Evolutionary conservation across 2,888 invertebrate genomes (phyloP).

Genomic region (Cheilosia vernalis): DNA sequence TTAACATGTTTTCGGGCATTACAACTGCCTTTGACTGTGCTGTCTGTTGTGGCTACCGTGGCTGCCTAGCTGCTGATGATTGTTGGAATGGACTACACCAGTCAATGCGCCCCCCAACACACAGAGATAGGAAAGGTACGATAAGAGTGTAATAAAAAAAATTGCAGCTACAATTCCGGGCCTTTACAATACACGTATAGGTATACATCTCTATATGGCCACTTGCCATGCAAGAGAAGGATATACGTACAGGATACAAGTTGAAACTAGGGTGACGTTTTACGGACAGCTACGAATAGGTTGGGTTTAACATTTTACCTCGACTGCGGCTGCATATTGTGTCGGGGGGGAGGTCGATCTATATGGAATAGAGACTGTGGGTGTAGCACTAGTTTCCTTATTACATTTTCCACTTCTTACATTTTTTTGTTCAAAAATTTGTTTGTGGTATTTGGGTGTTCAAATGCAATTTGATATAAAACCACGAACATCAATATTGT

Average conservation of each 20-base stretch:
- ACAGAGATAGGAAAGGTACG: conserved; percentile 56
- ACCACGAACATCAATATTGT: conserved; percentile 56
- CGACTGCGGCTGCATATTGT: conserved; percentile 31
- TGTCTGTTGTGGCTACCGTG: conserved; percentile 68
- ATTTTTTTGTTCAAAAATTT: neutral
- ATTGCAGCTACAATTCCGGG: conserved; percentile 48
- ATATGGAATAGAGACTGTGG: conserved; percentile 10
- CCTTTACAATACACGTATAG: conserved; percentile 12
- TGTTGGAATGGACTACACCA: conserved; percentile 32
- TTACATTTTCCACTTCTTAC: conserved; percentile 23
- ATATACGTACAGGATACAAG: conserved; percentile 58
- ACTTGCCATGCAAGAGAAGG: conserved; percentile 72
- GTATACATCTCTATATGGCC: conserved; percentile 47
- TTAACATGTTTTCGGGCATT: conserved; percentile 52
- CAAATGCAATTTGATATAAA: conserved; percentile 67
- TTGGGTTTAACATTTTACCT: conserved; percentile 45
- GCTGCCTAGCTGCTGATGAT: conserved; percentile 70
- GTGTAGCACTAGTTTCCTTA: conserved; percentile 53
- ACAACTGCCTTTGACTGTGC: conserved; percentile 24
- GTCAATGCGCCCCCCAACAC: conserved; percentile 8
- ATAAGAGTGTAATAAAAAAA: conserved; percentile 73
- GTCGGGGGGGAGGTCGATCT: neutral
- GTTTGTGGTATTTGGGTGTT: conserved; percentile 31
- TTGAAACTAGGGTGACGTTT: conserved; percentile 56
- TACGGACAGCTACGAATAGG: conserved; percentile 47